Conservation (phyloP, 2,888 invertebrate genomes). For the Apamea sordens region DNA sequence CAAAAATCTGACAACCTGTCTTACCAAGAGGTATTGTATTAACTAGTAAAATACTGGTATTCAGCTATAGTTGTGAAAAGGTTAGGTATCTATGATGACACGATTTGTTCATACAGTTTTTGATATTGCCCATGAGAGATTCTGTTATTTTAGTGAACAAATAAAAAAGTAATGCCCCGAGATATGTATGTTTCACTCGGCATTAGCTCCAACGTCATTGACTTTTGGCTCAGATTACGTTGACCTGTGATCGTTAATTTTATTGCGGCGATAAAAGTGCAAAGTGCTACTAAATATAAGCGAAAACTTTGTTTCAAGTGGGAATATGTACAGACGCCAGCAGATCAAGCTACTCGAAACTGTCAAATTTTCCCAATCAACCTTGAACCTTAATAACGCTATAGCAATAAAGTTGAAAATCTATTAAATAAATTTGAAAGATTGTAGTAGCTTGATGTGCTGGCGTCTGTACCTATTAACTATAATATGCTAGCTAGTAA, state of each 20-base stretch:
- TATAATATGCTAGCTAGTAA: background rate
- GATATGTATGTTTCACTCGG: background rate
- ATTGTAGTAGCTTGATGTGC: too few relatives aligned
- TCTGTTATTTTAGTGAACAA: background rate
- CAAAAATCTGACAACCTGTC: too few relatives aligned
- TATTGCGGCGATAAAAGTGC: slow-evolving; percentile 25
- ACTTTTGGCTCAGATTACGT: slow-evolving; percentile 26
- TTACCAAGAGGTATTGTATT: too few relatives aligned
- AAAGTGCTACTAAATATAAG: slow-evolving; percentile 1
- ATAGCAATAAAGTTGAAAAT: too few relatives aligned
- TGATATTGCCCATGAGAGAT: slow-evolving; percentile 2
- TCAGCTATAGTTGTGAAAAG: background rate
- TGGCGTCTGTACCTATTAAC: background rate
- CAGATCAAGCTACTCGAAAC: too few relatives aligned
- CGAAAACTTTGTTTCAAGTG: slow-evolving; percentile 13
- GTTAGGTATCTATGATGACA: background rate
- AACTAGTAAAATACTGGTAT: background rate
- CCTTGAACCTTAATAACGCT: too few relatives aligned
- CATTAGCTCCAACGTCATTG: background rate
- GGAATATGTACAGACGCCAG: background rate
- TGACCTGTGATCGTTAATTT: slow-evolving; percentile 40
- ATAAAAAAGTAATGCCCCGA: background rate
- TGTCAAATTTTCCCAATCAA: too few relatives aligned
- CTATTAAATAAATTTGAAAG: too few relatives aligned
- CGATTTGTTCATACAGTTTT: background rate